phyloP scores from a whole-genome alignment of 2,797 vertebrate genomes.

The Chromis chromis region DNA sequence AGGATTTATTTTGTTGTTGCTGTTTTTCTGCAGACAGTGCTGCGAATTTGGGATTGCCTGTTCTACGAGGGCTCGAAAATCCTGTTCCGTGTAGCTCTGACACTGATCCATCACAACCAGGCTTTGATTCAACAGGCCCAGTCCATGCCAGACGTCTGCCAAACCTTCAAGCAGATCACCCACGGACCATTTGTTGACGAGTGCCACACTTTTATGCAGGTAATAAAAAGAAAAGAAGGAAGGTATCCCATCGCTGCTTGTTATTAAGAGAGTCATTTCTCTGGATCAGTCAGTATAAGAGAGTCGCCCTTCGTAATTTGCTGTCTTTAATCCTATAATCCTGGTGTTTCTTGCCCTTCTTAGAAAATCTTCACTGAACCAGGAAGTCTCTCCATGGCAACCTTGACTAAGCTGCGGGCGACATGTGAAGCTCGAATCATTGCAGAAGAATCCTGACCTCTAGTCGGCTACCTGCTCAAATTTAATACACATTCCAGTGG shows the following conservation, averaged over 20 bases:
- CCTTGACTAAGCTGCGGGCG: conserved; percentile 87
- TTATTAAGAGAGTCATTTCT: not conserved
- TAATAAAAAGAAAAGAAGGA: conserved; percentile 57
- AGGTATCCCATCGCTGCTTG: not conserved
- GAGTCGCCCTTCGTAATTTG: not conserved
- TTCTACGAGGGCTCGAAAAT: conserved; percentile 98
- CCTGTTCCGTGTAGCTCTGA: conserved; percentile 95
- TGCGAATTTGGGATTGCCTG: conserved; percentile 96
- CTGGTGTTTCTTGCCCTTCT: conserved; percentile 24
- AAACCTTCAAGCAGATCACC: conserved; percentile 92
- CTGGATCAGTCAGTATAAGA: not conserved
- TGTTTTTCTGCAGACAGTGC: conserved; percentile 87
- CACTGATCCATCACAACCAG: conserved; percentile 91
- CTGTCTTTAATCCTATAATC: conserved; percentile 42
- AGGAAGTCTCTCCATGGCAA: conserved; percentile 89
- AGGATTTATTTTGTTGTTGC: not conserved
- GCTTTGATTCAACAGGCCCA: conserved; percentile 87
- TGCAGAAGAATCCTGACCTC: conserved; percentile 75
- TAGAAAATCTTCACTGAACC: conserved; percentile 93
- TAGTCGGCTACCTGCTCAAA: conserved; percentile 7
- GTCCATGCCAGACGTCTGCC: conserved; percentile 90
- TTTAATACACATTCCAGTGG: conserved; percentile 72
- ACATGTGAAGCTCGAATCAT: conserved; percentile 81
- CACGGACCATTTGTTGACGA: conserved; percentile 89
- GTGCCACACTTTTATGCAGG: conserved; percentile 96